These are phyloP conservation scores for Chelonus insularis DNA, from an alignment of 1,140 invertebrate species.

Conservation along the genomic window DNA sequence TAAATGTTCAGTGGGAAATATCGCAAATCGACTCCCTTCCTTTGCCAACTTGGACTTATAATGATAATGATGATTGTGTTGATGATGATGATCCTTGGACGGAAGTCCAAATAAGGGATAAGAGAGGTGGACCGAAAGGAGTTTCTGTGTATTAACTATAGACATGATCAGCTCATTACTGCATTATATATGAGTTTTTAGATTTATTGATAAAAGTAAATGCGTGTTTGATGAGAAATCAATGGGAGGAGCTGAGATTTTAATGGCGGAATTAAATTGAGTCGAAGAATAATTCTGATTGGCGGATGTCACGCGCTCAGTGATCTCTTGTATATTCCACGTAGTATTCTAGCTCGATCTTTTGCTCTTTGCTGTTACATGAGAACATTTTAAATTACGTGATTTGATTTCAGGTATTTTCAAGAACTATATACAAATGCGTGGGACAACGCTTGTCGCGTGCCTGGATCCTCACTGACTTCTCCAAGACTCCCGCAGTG, in stretches of 20 bases:
- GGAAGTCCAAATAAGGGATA: conserved; percentile 57
- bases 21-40: conserved; percentile 24
- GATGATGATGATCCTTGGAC: conserved; percentile 29
- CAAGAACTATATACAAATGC: conserved; percentile 39
- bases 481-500: conserved; percentile 16
- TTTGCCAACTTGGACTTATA: conserved; percentile 24
- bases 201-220: conserved; percentile 11
- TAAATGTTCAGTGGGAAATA: conserved; percentile 36
- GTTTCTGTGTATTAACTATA: neutral
- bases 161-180: conserved; percentile 9
- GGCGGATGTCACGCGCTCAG: conserved; percentile 20
- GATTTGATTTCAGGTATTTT: conserved; percentile 43
- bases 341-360: conserved; percentile 18
- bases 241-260: conserved; percentile 29
- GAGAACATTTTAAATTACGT: conserved; percentile 34
- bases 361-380: conserved; percentile 28
- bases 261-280: conserved; percentile 4
- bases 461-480: conserved; percentile 31
- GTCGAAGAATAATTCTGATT: conserved; percentile 28
- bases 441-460: conserved; percentile 43
- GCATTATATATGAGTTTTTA: neutral
- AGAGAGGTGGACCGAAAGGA: conserved; percentile 35
- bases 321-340: conserved; percentile 26
- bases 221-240: conserved; percentile 32
- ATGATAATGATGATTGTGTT: conserved; percentile 32